A percentile compares a stretch with the other conserved stretches of the same genome.
Conservation (phyloP, 2,888 invertebrate genomes). For the Calliphora vomitoria region DNA sequence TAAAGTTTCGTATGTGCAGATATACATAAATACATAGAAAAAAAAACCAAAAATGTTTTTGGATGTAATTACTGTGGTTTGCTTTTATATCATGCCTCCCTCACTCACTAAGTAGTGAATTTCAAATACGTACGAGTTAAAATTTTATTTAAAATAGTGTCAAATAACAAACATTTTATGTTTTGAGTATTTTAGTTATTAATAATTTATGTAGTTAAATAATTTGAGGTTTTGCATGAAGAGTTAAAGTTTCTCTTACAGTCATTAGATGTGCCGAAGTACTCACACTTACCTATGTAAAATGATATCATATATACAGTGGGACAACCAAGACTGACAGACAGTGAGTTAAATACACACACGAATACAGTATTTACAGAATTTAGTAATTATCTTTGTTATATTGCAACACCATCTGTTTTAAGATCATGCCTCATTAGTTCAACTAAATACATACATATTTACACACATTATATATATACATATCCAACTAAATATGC, state of each 20-base stretch:
- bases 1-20: constrained; percentile 7
- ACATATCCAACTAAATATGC: background rate
- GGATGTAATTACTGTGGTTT: constrained; percentile 21
- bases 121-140: background rate
- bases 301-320: background rate
- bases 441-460: constrained; percentile 33
- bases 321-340: background rate
- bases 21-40: background rate
- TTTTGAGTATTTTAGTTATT: background rate
- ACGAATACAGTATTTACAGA: constrained; percentile 4
- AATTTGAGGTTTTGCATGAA: constrained; percentile 43
- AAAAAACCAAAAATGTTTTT: constrained; percentile 12
- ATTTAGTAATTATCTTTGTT: constrained; percentile 45
- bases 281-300: background rate
- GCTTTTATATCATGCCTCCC: background rate
- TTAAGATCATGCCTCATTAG: constrained; percentile 61
- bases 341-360: background rate
- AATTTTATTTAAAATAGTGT: constrained; percentile 23
- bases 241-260: constrained; percentile 23
- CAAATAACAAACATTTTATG: constrained; percentile 6
- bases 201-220: constrained; percentile 14
- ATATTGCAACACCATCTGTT: constrained; percentile 58
- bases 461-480: constrained; percentile 4
- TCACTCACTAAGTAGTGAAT: too few relatives aligned
- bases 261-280: constrained; percentile 36